Conservation (phyloP, 2,797 vertebrate genomes). For the Pampus argenteus region DNA sequence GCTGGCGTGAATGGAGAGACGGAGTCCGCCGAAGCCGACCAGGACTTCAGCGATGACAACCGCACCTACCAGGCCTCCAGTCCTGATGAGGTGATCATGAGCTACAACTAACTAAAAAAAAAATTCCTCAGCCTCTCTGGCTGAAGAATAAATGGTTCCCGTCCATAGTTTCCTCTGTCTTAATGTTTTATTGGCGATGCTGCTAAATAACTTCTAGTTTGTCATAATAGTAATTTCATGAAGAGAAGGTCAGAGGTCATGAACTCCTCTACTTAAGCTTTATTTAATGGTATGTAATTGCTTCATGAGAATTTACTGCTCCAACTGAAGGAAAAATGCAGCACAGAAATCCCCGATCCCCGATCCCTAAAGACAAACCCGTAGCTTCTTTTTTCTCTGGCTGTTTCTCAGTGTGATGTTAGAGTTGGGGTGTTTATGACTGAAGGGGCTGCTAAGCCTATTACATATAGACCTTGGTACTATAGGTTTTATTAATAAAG, state of each 20-base stretch:
- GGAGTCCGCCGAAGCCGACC: slow-evolving; percentile 92
- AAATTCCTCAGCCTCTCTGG: not conserved
- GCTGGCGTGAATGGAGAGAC: slow-evolving; percentile 82
- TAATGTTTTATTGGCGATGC: slow-evolving; percentile 24
- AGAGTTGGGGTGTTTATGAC: slow-evolving; percentile 60
- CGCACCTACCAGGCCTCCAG: slow-evolving; percentile 98
- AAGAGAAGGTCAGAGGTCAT: slow-evolving; percentile 40
- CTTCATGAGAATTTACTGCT: slow-evolving; percentile 53
- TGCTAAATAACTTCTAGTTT: slow-evolving; percentile 43
- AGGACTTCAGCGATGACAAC: slow-evolving; percentile 95
- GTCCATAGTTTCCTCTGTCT: not conserved
- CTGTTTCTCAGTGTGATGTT: slow-evolving; percentile 43
- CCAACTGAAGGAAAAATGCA: slow-evolving; percentile 40
- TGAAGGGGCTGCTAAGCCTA: slow-evolving; percentile 21
- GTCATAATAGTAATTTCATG: slow-evolving; percentile 47
- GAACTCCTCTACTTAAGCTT: slow-evolving; percentile 54
- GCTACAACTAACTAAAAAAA: accelerated
- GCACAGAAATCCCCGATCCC: no score
- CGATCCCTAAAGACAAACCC: slow-evolving; percentile 29
- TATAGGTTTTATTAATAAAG: slow-evolving; percentile 43
- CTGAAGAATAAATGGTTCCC: not conserved
- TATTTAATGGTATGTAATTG: slow-evolving; percentile 55
- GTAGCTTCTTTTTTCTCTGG: not conserved
- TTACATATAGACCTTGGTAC: slow-evolving; percentile 34
- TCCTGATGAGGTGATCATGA: slow-evolving; percentile 91